A percentile compares a stretch with the other conserved stretches of the same genome.
Conservation (phyloP, 2,888 invertebrate species). For the Drosophila demipolita region DNA sequence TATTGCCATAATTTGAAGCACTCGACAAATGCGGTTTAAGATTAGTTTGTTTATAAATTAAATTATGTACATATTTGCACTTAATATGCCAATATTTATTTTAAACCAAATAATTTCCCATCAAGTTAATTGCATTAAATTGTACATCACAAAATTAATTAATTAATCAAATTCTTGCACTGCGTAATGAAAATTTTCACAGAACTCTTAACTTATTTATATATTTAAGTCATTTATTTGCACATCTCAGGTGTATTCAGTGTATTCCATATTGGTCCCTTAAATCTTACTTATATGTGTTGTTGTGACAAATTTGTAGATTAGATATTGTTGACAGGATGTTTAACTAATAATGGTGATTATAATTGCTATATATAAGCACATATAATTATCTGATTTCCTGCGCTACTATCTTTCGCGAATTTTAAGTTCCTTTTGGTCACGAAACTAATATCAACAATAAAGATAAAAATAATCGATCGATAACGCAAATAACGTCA, state of each 20-base stretch:
- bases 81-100: neutral
- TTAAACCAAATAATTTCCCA: neutral
- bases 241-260: constrained; percentile 3
- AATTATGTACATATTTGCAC: neutral
- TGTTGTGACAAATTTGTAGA: constrained; percentile 6
- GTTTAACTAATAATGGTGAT: constrained; percentile 21
- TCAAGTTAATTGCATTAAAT: no score
- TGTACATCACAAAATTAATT: neutral
- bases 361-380: constrained; percentile 2
- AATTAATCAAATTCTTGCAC: neutral
- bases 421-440: constrained; percentile 31
- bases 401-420: constrained; percentile 4
- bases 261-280: neutral
- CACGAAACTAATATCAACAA: constrained; percentile 26
- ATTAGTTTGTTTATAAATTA: neutral
- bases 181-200: neutral
- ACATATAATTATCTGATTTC: constrained; percentile 22
- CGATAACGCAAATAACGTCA: constrained; percentile 31
- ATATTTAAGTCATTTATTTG: neutral
- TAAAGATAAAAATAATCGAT: constrained; percentile 48
- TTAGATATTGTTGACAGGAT: constrained; percentile 43
- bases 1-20: neutral
- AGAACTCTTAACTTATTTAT: neutral
- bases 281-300: neutral
- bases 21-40: neutral